phyloP scores from a whole-genome alignment of 2,797 vertebrate species.

The Betta splendens region DNA sequence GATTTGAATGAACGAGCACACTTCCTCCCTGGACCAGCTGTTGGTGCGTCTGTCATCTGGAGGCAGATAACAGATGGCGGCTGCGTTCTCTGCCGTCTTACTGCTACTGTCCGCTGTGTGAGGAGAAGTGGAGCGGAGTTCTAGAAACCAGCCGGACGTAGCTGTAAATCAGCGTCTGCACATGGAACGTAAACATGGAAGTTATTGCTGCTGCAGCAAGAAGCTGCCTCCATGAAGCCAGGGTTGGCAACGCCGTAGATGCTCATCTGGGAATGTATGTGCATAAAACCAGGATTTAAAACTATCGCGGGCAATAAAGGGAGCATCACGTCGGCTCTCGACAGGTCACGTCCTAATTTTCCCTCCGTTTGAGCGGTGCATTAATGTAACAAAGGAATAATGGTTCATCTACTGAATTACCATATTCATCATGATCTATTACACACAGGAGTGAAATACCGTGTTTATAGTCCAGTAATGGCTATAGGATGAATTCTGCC shows the following conservation, averaged over 20 bases:
- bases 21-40: conserved; percentile 37
- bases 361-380: neutral
- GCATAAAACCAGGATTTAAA: neutral
- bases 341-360: neutral
- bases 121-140: conserved; percentile 7
- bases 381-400: conserved; percentile 16
- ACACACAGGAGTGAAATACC: conserved; percentile 1
- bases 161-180: neutral
- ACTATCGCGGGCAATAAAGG: neutral
- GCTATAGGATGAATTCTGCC: conserved; percentile 10
- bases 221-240: too few relatives aligned
- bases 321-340: neutral
- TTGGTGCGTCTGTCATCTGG: conserved; percentile 32
- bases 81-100: conserved; percentile 8
- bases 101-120: conserved; percentile 8
- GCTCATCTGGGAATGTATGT: neutral
- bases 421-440: conserved; percentile 12
- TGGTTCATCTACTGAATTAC: conserved; percentile 5
- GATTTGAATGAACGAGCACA: conserved; percentile 33
- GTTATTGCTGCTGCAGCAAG: too few relatives aligned
- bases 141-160: neutral
- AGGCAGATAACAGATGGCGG: conserved; percentile 44
- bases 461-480: conserved; percentile 4
- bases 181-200: neutral
- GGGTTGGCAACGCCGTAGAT: too few relatives aligned